Percentiles rank a stretch among this genome's conserved stretches.
phyloP scores from a whole-genome alignment of 2,888 invertebrate genomes.

The Athetis lepigone region DNA sequence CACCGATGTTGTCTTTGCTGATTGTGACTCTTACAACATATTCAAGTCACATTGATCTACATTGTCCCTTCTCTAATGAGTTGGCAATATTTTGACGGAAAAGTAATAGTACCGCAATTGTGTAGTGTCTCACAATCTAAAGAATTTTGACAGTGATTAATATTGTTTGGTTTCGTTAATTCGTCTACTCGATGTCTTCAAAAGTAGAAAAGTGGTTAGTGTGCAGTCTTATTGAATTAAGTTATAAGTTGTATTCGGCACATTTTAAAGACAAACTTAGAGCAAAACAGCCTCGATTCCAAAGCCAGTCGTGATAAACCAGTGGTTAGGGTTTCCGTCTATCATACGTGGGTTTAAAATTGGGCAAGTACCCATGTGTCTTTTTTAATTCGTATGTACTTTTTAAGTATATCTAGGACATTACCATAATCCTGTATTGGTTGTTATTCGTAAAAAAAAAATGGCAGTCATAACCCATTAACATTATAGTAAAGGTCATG shows the following conservation, averaged over 20 bases:
- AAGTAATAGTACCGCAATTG: background rate
- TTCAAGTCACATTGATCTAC: background rate
- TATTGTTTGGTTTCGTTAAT: background rate
- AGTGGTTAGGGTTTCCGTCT: too few relatives aligned
- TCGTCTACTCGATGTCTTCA: background rate
- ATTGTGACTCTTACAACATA: background rate
- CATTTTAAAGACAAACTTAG: background rate
- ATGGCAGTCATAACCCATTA: too few relatives aligned
- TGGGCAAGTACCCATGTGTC: too few relatives aligned
- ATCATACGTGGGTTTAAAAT: too few relatives aligned
- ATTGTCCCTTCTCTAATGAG: background rate
- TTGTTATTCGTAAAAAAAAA: too few relatives aligned
- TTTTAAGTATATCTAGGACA: too few relatives aligned
- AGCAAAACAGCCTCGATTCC: too few relatives aligned
- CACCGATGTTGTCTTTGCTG: background rate
- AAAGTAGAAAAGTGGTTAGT: background rate
- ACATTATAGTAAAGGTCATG: too few relatives aligned
- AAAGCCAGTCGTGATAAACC: too few relatives aligned
- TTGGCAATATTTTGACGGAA: background rate
- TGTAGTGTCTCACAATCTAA: background rate
- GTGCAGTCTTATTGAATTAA: background rate
- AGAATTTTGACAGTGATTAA: background rate
- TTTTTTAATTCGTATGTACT: too few relatives aligned
- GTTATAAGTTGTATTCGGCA: background rate
- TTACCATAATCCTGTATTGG: too few relatives aligned